A percentile compares a stretch with the other conserved stretches of the same genome.
Evolutionary conservation across 2,797 vertebrate genomes (phyloP).

Genomic region (Danio choprae): DNA sequence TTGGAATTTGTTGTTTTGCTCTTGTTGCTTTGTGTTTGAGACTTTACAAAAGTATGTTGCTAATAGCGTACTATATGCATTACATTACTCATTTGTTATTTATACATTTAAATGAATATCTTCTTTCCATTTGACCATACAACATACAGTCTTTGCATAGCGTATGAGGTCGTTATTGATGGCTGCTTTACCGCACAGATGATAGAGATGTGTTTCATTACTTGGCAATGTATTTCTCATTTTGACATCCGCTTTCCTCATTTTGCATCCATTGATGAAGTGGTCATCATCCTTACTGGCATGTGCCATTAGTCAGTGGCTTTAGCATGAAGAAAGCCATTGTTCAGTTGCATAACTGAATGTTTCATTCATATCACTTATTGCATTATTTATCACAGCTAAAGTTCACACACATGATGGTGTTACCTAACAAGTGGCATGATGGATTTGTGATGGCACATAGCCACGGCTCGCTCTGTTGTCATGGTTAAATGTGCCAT

Average conservation of each 20-base stretch:
- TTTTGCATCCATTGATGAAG: slow-evolving; percentile 49
- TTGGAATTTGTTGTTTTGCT: too few species aligned
- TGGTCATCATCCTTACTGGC: slow-evolving; percentile 40
- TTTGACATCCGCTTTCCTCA: slow-evolving; percentile 31
- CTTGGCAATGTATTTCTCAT: slow-evolving; percentile 38
- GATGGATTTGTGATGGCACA: slow-evolving; percentile 34
- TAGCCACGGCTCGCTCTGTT: slow-evolving; percentile 20
- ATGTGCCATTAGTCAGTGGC: slow-evolving; percentile 58
- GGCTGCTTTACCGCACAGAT: slow-evolving; percentile 1
- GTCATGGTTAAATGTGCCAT: slow-evolving; percentile 20
- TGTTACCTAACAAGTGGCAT: slow-evolving; percentile 62
- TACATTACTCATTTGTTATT: too few species aligned
- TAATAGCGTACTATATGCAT: too few species aligned
- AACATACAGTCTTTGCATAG: background rate
- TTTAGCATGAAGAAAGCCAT: slow-evolving; percentile 55
- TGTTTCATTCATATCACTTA: slow-evolving; percentile 63
- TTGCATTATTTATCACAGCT: slow-evolving; percentile 68
- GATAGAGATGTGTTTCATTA: slow-evolving; percentile 37
- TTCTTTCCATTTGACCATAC: background rate
- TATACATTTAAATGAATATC: too few species aligned
- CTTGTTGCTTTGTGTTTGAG: too few species aligned
- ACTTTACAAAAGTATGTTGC: too few species aligned
- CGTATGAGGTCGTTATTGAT: background rate
- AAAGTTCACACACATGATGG: slow-evolving; percentile 61
- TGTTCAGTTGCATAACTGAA: slow-evolving; percentile 61